A percentile compares a stretch with the other conserved stretches of the same genome.
These are phyloP conservation scores for Triplophysa dalaica DNA, from an alignment of 2,113 vertebrate genomes.

Conservation along the genomic window DNA sequence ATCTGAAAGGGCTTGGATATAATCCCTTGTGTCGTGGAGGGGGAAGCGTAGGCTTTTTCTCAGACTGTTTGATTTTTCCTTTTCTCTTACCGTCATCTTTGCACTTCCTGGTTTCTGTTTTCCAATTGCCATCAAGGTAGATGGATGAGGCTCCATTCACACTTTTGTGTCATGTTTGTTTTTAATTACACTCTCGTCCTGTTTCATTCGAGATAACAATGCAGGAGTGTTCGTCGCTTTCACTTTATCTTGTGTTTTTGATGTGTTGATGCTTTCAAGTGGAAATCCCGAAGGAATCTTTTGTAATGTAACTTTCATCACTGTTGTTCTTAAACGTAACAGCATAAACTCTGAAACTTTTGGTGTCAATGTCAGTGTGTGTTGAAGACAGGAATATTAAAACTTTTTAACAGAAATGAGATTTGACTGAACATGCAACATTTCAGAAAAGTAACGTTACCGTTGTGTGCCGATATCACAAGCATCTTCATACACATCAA, in stretches of 20 bases:
- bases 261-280: background rate
- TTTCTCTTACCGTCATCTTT: conserved; percentile 30
- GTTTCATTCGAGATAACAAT: conserved; percentile 37
- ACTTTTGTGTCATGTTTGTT: conserved; percentile 46
- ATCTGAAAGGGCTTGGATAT: conserved; percentile 50
- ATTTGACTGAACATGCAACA: background rate
- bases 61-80: conserved; percentile 12
- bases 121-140: conserved; percentile 43
- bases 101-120: conserved; percentile 53
- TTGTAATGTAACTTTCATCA: background rate
- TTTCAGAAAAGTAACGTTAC: background rate
- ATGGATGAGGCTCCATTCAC: conserved; percentile 53
- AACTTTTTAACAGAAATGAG: background rate
- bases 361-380: background rate
- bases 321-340: background rate
- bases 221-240: conserved; percentile 2
- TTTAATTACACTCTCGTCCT: conserved; percentile 49
- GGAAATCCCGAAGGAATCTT: background rate
- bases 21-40: conserved; percentile 49
- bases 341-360: background rate
- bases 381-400: no score
- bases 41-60: conserved; percentile 37
- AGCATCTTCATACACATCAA: background rate
- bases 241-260: conserved; percentile 18
- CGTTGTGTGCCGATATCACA: background rate